phyloP scores from a whole-genome alignment of 2,888 invertebrate genomes.

The Tachina grossa region DNA sequence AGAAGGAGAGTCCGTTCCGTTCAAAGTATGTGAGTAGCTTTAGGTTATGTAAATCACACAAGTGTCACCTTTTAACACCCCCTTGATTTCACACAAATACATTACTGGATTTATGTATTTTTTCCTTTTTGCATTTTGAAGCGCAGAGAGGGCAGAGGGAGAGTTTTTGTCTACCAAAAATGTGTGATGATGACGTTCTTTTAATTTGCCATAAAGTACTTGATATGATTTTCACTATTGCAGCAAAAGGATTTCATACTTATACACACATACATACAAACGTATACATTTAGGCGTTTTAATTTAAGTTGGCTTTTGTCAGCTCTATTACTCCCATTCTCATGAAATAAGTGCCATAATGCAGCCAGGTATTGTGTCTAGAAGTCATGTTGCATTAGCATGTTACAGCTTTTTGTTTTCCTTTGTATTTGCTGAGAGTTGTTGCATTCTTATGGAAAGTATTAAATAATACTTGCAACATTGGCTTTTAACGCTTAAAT shows the following conservation, averaged over 20 bases:
- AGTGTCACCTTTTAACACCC: slow-evolving; percentile 71
- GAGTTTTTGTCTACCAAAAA: slow-evolving; percentile 45
- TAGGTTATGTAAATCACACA: slow-evolving; percentile 68
- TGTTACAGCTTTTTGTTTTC: slow-evolving; percentile 41
- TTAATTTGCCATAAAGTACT: slow-evolving; percentile 65
- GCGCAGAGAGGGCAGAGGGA: slow-evolving; percentile 20
- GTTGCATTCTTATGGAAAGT: slow-evolving; percentile 30
- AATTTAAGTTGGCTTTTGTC: slow-evolving; percentile 73
- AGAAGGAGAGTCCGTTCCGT: slow-evolving; percentile 52
- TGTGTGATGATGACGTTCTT: slow-evolving; percentile 70
- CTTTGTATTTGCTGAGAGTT: slow-evolving; percentile 30
- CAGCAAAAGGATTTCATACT: slow-evolving; percentile 37
- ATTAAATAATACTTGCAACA: slow-evolving; percentile 73
- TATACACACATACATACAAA: background rate
- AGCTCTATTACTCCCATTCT: slow-evolving; percentile 63
- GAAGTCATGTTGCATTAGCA: slow-evolving; percentile 63
- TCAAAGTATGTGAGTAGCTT: slow-evolving; percentile 51
- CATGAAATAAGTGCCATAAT: slow-evolving; percentile 22
- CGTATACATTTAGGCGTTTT: slow-evolving; percentile 70
- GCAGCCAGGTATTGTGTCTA: slow-evolving; percentile 59
- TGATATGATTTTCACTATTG: slow-evolving; percentile 61
- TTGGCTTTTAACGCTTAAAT: slow-evolving; percentile 83
- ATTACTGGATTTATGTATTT: background rate
- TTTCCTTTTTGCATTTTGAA: background rate
- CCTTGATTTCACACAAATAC: slow-evolving; percentile 21